Percentiles rank a stretch among this genome's conserved stretches.
Conservation (phyloP, 1,140 invertebrate genomes). For the Bathynomus jamesi region DNA sequence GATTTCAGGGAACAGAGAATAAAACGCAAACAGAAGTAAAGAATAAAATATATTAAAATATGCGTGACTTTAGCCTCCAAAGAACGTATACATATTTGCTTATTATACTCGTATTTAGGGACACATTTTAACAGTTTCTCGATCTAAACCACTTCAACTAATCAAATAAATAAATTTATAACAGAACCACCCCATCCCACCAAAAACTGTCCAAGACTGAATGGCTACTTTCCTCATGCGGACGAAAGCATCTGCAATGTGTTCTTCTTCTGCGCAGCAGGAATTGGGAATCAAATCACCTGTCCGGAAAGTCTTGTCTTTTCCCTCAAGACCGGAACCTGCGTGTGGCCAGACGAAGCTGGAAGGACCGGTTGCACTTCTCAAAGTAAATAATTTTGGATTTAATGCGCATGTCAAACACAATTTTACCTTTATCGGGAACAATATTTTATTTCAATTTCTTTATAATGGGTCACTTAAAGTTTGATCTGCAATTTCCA, state of each 20-base stretch:
- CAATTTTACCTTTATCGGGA: no score
- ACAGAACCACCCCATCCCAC: conserved; percentile 16
- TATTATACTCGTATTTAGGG: neutral
- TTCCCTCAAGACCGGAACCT: conserved; percentile 74
- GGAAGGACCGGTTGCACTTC: conserved; percentile 61
- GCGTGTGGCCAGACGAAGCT: conserved; percentile 77
- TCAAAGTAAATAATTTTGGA: no score
- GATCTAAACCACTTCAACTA: neutral
- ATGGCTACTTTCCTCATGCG: conserved; percentile 82
- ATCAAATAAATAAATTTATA: neutral
- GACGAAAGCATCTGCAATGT: conserved; percentile 68
- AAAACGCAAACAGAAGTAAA: no score
- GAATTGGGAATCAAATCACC: conserved; percentile 65
- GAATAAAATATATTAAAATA: no score
- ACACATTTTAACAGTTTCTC: no score
- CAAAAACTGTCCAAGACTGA: conserved; percentile 62
- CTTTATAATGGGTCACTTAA: no score
- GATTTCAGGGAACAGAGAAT: no score
- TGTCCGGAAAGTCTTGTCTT: conserved; percentile 80
- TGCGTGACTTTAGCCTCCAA: no score
- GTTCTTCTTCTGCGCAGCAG: conserved; percentile 83
- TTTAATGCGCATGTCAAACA: no score
- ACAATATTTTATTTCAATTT: no score
- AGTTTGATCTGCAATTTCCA: no score
- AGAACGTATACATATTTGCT: no score